phyloP scores from a whole-genome alignment of 1,140 invertebrate genomes.

The Bombus fervidus region DNA sequence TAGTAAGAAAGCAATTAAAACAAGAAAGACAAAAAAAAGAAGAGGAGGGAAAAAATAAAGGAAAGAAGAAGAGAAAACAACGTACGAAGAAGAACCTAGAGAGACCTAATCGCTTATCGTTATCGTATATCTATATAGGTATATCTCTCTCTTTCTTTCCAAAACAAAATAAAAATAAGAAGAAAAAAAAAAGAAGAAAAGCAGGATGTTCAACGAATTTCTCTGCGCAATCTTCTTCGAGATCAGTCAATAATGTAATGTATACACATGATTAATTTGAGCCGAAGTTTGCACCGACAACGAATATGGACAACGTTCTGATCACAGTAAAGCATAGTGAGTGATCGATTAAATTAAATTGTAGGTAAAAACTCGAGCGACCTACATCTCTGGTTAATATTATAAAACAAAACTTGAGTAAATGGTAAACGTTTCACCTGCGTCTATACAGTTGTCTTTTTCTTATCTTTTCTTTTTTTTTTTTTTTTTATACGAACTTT shows the following conservation, averaged over 20 bases:
- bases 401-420: background rate
- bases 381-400: constrained; percentile 4
- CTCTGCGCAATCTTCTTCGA: constrained; percentile 44
- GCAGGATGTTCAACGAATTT: constrained; percentile 11
- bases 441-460: background rate
- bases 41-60: background rate
- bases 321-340: constrained; percentile 46
- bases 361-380: constrained; percentile 16
- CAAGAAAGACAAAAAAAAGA: background rate
- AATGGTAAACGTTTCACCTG: background rate
- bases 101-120: constrained; percentile 10
- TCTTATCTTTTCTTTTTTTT: background rate
- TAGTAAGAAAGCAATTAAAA: constrained; percentile 34
- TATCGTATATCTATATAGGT: background rate
- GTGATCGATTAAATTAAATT: constrained; percentile 48
- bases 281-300: constrained; percentile 52
- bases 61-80: background rate
- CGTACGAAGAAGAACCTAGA: background rate
- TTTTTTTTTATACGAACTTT: background rate
- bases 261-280: constrained; percentile 34
- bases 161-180: background rate
- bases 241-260: constrained; percentile 33
- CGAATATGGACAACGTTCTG: constrained; percentile 29
- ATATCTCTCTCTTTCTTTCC: background rate
- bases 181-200: background rate